Percentiles rank a stretch among this genome's conserved stretches.
phyloP scores from a whole-genome alignment of 2,888 invertebrate genomes.

The Cantharis rustica region DNA sequence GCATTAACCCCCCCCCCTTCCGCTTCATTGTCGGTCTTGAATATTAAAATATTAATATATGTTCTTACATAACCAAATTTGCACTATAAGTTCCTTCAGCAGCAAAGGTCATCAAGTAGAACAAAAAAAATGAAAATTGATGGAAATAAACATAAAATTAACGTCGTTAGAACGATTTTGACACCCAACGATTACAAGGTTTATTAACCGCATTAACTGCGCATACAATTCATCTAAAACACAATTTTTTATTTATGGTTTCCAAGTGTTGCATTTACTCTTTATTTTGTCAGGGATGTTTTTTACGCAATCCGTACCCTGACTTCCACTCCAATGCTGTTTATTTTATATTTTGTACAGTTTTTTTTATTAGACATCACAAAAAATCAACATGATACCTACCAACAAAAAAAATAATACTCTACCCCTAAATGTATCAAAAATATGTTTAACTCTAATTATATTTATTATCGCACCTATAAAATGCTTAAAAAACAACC shows the following conservation, averaged over 20 bases:
- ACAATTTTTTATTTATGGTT: no score
- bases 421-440: neutral
- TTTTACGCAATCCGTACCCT: neutral
- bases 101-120: neutral
- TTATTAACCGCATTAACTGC: no score
- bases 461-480: neutral
- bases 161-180: neutral
- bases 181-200: neutral
- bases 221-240: no score
- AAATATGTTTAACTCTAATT: neutral
- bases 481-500: neutral
- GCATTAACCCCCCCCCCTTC: no score
- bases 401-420: neutral
- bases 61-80: no score
- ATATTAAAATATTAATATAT: no score
- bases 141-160: neutral
- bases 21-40: no score
- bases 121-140: neutral
- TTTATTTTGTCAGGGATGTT: neutral
- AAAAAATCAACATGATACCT: neutral
- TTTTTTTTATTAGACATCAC: neutral
- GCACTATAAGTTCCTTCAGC: no score
- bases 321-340: neutral
- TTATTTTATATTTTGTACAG: neutral
- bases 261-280: no score